phyloP scores from a whole-genome alignment of 2,888 invertebrate genomes.

The Strigamia maritima region DNA sequence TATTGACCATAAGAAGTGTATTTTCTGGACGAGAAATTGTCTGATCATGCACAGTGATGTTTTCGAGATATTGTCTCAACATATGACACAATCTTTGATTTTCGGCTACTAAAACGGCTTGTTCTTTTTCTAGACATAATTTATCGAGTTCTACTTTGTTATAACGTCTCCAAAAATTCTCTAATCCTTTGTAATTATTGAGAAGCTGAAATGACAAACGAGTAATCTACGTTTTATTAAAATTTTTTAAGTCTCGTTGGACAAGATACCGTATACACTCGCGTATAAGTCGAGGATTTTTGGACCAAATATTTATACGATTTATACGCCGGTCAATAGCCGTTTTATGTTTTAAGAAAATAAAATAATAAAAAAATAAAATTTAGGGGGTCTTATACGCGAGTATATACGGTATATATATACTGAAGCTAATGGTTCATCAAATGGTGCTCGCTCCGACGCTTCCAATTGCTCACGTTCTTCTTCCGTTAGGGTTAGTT shows the following conservation, averaged over 20 bases:
- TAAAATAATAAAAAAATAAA: too few species aligned
- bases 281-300: too few species aligned
- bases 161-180: constrained; percentile 66
- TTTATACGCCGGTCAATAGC: too few species aligned
- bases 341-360: too few species aligned
- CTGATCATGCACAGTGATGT: not conserved
- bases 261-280: too few species aligned
- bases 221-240: not conserved
- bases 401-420: too few species aligned
- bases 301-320: too few species aligned
- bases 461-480: not conserved
- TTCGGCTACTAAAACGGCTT: constrained; percentile 56
- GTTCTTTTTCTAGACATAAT: constrained; percentile 55
- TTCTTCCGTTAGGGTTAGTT: not conserved
- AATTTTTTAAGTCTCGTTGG: not conserved
- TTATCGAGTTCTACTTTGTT: constrained; percentile 60
- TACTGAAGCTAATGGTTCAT: not conserved
- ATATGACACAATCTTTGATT: constrained; percentile 58
- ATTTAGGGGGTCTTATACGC: too few species aligned
- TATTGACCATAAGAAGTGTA: not conserved
- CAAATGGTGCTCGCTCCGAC: not conserved
- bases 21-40: not conserved
- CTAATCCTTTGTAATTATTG: constrained; percentile 52
- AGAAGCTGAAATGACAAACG: not conserved
- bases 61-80: not conserved